Evolutionary conservation across 2,113 vertebrate species (phyloP).

Genomic region (Bambusicola thoracicus): DNA sequence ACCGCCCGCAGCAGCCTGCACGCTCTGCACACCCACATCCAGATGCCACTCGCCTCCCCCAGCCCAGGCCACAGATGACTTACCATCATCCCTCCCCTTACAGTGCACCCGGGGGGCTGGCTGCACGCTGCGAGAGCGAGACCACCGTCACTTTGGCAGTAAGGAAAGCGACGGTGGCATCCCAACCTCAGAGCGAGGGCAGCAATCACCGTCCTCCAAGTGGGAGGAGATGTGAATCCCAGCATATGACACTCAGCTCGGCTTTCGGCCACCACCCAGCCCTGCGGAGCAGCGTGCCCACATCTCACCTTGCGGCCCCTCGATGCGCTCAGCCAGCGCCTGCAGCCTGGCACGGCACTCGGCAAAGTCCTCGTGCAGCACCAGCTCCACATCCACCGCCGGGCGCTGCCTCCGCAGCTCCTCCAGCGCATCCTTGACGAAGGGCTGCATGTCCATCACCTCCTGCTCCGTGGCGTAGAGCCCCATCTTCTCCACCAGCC

Average conservation of each 20-base stretch:
- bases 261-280: neutral
- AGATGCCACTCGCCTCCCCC: neutral
- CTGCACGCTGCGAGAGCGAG: rapidly evolving
- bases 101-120: rapidly evolving
- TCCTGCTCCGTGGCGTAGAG: conserved; percentile 69
- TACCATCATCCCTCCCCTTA: neutral
- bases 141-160: neutral
- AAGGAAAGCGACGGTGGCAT: neutral
- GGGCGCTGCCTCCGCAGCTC: conserved; percentile 21
- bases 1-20: neutral
- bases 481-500: conserved; percentile 66
- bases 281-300: neutral
- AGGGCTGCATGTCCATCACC: conserved; percentile 74
- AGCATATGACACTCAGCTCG: neutral
- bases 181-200: neutral
- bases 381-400: neutral
- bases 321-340: conserved; percentile 7
- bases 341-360: conserved; percentile 30
- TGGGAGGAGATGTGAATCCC: neutral
- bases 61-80: rapidly evolving
- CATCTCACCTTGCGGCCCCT: conserved; percentile 26
- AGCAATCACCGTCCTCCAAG: neutral
- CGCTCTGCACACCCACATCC: rapidly evolving
- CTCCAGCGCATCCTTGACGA: conserved; percentile 50
- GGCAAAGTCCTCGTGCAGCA: neutral